Conservation (phyloP, 2,888 invertebrate species). For the Tholera decimalis region DNA sequence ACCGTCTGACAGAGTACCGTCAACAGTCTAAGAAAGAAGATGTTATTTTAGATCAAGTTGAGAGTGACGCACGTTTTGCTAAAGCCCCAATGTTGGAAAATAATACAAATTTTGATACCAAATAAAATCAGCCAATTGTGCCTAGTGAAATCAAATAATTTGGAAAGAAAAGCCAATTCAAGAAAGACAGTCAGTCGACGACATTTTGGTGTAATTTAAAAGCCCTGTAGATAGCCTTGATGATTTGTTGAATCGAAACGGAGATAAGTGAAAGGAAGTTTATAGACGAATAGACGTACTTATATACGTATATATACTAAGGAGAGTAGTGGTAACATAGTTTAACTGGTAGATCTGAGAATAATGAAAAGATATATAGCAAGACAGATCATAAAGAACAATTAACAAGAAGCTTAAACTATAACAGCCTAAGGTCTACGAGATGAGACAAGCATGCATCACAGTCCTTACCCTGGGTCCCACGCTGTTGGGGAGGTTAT, state of each 20-base stretch:
- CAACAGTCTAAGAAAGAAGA: constrained; percentile 80
- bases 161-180: constrained; percentile 36
- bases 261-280: constrained; percentile 10
- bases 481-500: constrained; percentile 88
- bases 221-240: constrained; percentile 30
- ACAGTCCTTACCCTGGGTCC: constrained; percentile 88
- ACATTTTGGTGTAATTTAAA: constrained; percentile 20
- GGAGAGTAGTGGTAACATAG: neutral
- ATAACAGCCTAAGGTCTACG: constrained; percentile 42
- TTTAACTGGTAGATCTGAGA: neutral
- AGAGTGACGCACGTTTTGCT: neutral
- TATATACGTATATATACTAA: constrained; percentile 2
- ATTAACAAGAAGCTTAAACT: constrained; percentile 27
- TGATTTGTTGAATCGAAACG: constrained; percentile 13
- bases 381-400: constrained; percentile 19
- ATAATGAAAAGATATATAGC: constrained; percentile 15
- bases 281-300: constrained; percentile 25
- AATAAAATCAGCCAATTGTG: constrained; percentile 35
- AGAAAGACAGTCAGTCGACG: constrained; percentile 3
- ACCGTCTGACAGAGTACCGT: constrained; percentile 82
- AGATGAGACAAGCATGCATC: constrained; percentile 70
- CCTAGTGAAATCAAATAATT: constrained; percentile 38
- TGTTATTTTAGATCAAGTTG: neutral
- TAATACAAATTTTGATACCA: constrained; percentile 22
- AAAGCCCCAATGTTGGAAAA: constrained; percentile 21